Base-by-base conservation (phyloP, 2,888 invertebrate species). In the Corythucha ciliata region DNA sequence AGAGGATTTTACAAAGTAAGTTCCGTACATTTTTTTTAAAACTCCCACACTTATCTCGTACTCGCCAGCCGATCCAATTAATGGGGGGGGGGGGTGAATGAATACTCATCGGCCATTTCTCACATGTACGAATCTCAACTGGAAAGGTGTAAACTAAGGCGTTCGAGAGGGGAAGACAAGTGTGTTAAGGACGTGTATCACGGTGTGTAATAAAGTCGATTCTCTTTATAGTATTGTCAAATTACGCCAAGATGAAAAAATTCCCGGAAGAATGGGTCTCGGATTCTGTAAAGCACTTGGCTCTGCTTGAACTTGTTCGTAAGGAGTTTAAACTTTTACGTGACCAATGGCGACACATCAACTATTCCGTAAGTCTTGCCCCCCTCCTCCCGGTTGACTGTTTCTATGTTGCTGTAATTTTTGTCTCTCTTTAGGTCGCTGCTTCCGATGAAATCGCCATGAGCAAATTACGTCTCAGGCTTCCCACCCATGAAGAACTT, bases 401-500 rank as follows among this genome's bases (percentile, higher is more conserved):
- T 14, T 16, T 34, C 18, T 6, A 18, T 34, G 16, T 6, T 6
- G 34, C 6, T 34, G 14, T 34, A 14, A 20, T 46, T 20, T 48
- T 10, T 32, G 14, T 39, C 32, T 32, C 6, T 29, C 26, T 27
- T 10, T 25, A 53, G 57, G 65, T 70, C 33, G 72, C 78, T 49
- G 78, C 80, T 1, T 72, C 76, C 52, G 85, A 86, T 67, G 85
- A 86, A 67, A 64, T 85, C 37, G 74, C 76, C 61, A 83, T 84
- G 77, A 80, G 80, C 32, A 80, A 78, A 62, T 73, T 76, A 57
- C 69, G 81, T 47, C 64, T 79, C 48, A 65, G 75, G 44, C 61
- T 77, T 7, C 62, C 70, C 0, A 60, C 63, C 12, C 64, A 66
- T 2, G 72, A 71, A 57, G 74, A 74, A n/a, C n/a, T n/a, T n/a